These are phyloP conservation scores for Catocala sponsa DNA, from an alignment of 2,888 invertebrate species.

Conservation along the genomic window DNA sequence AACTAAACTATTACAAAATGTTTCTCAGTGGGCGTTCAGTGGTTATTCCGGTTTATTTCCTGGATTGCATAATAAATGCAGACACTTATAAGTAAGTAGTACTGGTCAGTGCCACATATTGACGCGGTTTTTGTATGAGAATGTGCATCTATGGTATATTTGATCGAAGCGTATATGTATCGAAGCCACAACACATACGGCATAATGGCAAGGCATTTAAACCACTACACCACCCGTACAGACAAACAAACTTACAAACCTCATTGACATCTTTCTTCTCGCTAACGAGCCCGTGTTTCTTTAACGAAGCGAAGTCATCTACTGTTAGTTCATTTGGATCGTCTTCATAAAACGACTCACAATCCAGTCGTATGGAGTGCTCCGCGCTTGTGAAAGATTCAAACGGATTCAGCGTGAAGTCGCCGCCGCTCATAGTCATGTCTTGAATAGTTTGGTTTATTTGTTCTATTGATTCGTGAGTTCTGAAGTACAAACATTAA, in stretches of 20 bases:
- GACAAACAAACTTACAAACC: conserved; percentile 40
- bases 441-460: conserved; percentile 86
- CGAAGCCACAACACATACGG: too few species aligned
- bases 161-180: too few species aligned
- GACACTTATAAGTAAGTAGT: too few species aligned
- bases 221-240: too few species aligned
- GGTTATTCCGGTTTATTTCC: too few species aligned
- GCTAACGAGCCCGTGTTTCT: conserved; percentile 77
- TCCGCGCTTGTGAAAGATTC: conserved; percentile 73
- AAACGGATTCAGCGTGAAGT: conserved; percentile 81
- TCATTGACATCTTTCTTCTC: conserved; percentile 80
- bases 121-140: too few species aligned
- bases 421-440: conserved; percentile 82
- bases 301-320: conserved; percentile 82
- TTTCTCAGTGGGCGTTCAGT: too few species aligned
- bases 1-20: too few species aligned
- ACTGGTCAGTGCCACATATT: too few species aligned
- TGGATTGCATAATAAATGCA: too few species aligned
- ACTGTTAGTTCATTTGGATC: conserved; percentile 78
- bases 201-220: too few species aligned
- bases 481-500: conserved; percentile 50
- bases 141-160: too few species aligned
- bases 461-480: conserved; percentile 80
- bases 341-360: conserved; percentile 78
- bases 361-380: conserved; percentile 78